Evolutionary conservation across 2,888 invertebrate genomes (phyloP).

Genomic region (Leptinotarsa rubiginosa): DNA sequence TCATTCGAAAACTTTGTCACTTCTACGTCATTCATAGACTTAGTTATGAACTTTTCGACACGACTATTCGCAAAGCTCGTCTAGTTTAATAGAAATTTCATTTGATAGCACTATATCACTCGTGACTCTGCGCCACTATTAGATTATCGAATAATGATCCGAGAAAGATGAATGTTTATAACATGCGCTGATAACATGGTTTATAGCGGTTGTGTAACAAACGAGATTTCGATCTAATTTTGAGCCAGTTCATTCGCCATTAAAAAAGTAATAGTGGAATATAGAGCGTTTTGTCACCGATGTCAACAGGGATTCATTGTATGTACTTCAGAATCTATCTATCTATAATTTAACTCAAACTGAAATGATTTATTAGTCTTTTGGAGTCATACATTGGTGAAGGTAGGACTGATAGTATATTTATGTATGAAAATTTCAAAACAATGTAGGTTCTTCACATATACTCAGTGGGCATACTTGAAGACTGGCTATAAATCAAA

Average conservation of each 20-base stretch:
- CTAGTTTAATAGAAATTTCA: slow-evolving; percentile 1
- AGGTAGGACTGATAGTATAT: no score
- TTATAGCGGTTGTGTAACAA: slow-evolving; percentile 25
- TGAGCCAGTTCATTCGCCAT: neutral
- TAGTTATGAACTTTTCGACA: slow-evolving; percentile 8
- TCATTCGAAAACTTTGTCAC: slow-evolving; percentile 28
- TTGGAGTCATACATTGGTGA: no score
- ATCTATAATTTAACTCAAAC: no score
- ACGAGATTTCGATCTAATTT: slow-evolving; percentile 4
- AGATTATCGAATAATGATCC: slow-evolving; percentile 33
- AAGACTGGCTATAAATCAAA: no score
- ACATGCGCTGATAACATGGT: slow-evolving; percentile 28
- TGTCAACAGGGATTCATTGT: neutral
- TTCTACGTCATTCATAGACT: slow-evolving; percentile 34
- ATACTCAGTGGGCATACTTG: no score
- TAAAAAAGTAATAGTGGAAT: neutral
- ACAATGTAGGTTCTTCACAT: no score
- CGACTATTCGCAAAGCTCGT: neutral
- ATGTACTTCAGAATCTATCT: neutral
- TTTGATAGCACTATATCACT: slow-evolving; percentile 12
- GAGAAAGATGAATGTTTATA: slow-evolving; percentile 38
- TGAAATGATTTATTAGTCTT: no score
- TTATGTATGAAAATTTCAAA: no score
- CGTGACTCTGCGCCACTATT: slow-evolving; percentile 29
- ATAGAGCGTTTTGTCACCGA: neutral